These are phyloP conservation scores for Fulica atra DNA, from an alignment of 2,113 vertebrate genomes.

Conservation along the genomic window DNA sequence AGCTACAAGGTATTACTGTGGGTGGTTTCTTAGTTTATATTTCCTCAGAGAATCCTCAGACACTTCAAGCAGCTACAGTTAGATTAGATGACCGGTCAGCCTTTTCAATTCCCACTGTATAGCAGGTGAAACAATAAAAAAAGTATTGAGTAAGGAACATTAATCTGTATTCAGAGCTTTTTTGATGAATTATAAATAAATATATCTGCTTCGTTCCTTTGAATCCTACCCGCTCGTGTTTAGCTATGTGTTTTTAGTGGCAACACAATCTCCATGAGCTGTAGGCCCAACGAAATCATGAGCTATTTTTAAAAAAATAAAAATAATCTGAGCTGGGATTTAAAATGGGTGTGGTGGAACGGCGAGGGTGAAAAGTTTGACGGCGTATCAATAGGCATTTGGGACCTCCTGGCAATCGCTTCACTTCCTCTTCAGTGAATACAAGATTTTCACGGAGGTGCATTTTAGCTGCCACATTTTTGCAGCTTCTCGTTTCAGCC, in stretches of 20 bases:
- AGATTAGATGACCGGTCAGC: constrained; percentile 1
- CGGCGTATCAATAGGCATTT: background rate
- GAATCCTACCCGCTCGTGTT: constrained; percentile 26
- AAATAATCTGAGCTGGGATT: constrained; percentile 24
- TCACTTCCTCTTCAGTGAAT: background rate
- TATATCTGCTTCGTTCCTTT: constrained; percentile 41
- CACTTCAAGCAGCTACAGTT: constrained; percentile 28
- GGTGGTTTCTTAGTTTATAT: constrained; percentile 41
- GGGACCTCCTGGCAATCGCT: constrained; percentile 11
- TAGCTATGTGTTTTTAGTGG: constrained; percentile 68
- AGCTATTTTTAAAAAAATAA: constrained; percentile 37
- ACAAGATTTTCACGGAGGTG: background rate
- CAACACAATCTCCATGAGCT: background rate
- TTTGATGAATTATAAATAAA: constrained; percentile 72
- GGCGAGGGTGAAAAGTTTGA: constrained; percentile 35
- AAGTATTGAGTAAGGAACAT: constrained; percentile 38
- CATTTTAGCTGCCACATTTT: background rate
- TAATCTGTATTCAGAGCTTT: constrained; percentile 53
- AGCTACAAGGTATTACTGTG: background rate
- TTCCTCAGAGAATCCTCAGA: constrained; percentile 29
- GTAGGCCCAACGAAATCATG: constrained; percentile 7
- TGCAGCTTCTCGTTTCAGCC: background rate
- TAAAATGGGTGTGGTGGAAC: constrained; percentile 44
- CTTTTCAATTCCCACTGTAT: constrained; percentile 33
- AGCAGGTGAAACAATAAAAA: constrained; percentile 76